Percentiles rank a stretch among this genome's conserved stretches.
Conservation (phyloP, 2,113 vertebrate genomes). For the Trogon melanurus region DNA sequence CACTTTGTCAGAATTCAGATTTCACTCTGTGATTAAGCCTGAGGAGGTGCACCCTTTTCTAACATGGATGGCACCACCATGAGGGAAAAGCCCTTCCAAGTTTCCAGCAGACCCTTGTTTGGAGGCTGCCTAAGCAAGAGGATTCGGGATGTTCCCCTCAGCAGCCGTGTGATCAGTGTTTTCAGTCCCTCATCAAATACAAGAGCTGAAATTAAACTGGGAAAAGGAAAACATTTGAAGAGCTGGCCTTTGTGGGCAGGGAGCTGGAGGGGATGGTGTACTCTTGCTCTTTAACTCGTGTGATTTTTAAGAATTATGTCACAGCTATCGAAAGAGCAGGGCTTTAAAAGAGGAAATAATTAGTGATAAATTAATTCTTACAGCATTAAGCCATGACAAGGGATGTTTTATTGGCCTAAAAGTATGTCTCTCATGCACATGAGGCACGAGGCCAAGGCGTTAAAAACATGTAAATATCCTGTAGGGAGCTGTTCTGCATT, state of each 20-base stretch:
- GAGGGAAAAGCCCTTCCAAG: background rate
- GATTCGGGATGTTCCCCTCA: background rate
- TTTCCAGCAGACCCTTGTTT: background rate
- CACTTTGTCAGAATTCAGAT: background rate
- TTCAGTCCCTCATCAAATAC: background rate
- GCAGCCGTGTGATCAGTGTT: background rate
- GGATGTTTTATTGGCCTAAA: constrained; percentile 49
- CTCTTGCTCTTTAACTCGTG: background rate
- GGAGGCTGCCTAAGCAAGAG: background rate
- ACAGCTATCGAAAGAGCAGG: constrained; percentile 34
- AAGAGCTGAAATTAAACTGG: background rate
- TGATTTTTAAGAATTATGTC: constrained; percentile 42
- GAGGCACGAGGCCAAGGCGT: constrained; percentile 53
- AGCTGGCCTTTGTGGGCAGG: background rate
- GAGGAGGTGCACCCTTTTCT: background rate
- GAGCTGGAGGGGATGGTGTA: background rate
- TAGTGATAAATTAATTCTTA: constrained; percentile 63
- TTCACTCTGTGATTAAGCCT: background rate
- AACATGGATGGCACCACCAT: rapidly evolving
- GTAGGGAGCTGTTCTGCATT: constrained; percentile 26
- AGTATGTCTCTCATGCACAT: constrained; percentile 3
- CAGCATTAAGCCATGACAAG: constrained; percentile 41
- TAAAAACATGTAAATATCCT: constrained; percentile 58
- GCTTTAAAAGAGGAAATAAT: constrained; percentile 60
- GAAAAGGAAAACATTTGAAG: background rate